phyloP scores from a whole-genome alignment of 2,797 vertebrate species.

The Salarias fasciatus region DNA sequence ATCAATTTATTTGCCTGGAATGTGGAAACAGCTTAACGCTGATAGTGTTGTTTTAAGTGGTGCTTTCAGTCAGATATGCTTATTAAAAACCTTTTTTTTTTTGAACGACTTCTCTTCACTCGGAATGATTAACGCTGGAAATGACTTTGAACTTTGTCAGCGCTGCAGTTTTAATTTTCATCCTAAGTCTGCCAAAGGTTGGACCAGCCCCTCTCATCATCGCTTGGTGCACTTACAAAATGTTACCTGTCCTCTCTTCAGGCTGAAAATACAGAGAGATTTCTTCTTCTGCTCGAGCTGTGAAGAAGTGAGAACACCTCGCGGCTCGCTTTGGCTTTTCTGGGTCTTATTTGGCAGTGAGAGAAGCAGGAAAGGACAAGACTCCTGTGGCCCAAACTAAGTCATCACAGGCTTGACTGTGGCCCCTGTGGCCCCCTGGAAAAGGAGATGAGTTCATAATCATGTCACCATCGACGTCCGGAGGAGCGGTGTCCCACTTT shows the following conservation, averaged over 20 bases:
- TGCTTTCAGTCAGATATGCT: conserved; percentile 5
- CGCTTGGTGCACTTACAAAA: conserved; percentile 27
- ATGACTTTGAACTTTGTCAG: conserved; percentile 7
- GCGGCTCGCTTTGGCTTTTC: conserved; percentile 32
- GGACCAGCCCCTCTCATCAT: conserved; percentile 21
- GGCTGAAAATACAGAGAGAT: conserved; percentile 41
- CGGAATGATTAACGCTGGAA: conserved; percentile 7
- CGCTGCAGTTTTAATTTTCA: conserved; percentile 10
- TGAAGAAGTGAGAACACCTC: conserved; percentile 38
- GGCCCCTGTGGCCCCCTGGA: conserved; percentile 26
- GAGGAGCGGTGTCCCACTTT: conserved; percentile 37
- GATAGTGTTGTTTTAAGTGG: conserved; percentile 3
- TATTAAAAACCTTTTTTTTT: not conserved
- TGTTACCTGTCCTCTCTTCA: conserved; percentile 28
- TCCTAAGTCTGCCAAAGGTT: not conserved
- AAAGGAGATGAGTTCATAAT: conserved; percentile 35
- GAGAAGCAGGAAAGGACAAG: conserved; percentile 14
- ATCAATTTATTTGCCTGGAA: not conserved
- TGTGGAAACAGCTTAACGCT: not conserved
- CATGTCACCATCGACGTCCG: conserved; percentile 32
- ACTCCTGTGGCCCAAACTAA: conserved; percentile 50
- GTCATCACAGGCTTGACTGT: conserved; percentile 42
- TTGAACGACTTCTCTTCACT: conserved; percentile 12
- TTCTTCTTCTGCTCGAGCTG: conserved; percentile 22
- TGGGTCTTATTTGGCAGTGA: conserved; percentile 40